phyloP scores from a whole-genome alignment of 2,113 vertebrate genomes.

The Eupsittula cactorum region DNA sequence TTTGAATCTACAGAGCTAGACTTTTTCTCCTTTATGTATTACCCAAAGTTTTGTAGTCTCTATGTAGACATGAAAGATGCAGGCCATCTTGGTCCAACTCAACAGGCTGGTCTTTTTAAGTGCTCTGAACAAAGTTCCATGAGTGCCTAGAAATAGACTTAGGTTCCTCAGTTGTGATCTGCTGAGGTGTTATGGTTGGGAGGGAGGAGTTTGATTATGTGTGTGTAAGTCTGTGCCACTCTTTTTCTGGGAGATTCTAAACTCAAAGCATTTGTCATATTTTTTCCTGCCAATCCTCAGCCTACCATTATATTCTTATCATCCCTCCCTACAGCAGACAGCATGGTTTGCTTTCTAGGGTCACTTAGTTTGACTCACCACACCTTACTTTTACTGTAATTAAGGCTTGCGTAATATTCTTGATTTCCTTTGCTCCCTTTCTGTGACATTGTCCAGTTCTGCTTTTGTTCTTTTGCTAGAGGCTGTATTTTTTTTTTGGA shows the following conservation, averaged over 20 bases:
- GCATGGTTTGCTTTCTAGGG: background rate
- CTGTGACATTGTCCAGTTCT: background rate
- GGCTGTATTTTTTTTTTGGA: background rate
- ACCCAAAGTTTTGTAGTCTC: background rate
- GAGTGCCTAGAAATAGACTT: background rate
- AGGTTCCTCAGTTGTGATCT: background rate
- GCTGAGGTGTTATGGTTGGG: background rate
- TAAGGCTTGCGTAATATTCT: background rate
- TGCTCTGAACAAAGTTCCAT: background rate
- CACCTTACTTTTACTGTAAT: background rate
- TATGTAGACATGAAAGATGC: background rate
- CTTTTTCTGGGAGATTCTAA: background rate
- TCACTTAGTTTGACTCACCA: background rate
- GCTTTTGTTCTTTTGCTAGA: background rate
- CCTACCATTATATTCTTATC: background rate
- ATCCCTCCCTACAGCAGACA: accelerated
- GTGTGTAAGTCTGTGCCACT: background rate
- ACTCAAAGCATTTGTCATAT: background rate
- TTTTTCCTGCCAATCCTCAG: background rate
- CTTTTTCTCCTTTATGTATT: background rate
- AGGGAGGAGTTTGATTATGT: background rate
- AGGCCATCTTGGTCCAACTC: background rate
- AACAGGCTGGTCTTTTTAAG: background rate
- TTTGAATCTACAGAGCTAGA: background rate
- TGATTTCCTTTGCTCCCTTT: background rate